Percentiles rank a stretch among this genome's conserved stretches.
These are phyloP conservation scores for Tarsius wallacei DNA, from an alignment of 2,797 vertebrate species.

Conservation along the genomic window DNA sequence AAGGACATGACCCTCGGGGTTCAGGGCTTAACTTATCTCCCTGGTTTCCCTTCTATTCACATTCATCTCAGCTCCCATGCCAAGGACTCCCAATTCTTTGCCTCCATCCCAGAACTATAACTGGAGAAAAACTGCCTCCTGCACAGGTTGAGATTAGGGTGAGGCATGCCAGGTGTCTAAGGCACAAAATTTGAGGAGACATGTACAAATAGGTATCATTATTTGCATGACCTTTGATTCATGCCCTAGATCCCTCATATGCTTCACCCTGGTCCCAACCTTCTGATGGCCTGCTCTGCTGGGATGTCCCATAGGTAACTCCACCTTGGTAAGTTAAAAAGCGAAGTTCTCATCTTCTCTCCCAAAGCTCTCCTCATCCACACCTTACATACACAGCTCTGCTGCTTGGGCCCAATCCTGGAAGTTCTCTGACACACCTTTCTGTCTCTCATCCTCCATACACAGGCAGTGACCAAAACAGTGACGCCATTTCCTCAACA, in stretches of 20 bases:
- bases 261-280: background rate
- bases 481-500: background rate
- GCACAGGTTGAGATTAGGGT: background rate
- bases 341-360: background rate
- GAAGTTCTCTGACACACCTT: background rate
- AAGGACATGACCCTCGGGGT: background rate
- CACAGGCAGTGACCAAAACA: background rate
- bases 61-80: background rate
- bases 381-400: background rate
- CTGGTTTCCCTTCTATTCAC: background rate
- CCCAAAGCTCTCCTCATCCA: background rate
- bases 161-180: fast-evolving
- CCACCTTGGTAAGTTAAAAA: background rate
- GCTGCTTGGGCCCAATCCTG: background rate
- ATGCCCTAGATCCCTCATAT: background rate
- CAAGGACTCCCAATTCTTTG: background rate
- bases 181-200: background rate
- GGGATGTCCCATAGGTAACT: background rate
- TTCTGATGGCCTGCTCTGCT: background rate
- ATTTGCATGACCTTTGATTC: no score
- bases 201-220: background rate
- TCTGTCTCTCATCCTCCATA: background rate
- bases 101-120: background rate
- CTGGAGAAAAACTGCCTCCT: background rate
- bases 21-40: background rate